Percentiles rank a stretch among this genome's conserved stretches.
These are phyloP conservation scores for Axinella damicornis DNA, from an alignment of 37 sponge, comb jelly and placozoan genomes.

Conservation along the genomic window DNA sequence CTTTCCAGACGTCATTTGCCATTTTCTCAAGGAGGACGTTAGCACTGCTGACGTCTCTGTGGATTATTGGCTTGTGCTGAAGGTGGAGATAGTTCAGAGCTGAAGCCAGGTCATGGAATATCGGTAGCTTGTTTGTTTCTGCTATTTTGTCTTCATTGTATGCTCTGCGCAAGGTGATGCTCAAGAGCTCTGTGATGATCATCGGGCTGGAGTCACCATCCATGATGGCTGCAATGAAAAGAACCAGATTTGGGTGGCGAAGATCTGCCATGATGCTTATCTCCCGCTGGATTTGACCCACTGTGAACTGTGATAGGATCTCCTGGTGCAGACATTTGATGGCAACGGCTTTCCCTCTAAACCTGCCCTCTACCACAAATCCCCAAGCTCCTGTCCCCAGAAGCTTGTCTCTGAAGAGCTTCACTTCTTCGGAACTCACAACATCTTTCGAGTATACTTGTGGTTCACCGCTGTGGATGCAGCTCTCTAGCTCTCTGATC, in stretches of 20 bases:
- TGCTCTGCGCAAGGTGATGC: conserved; percentile 42
- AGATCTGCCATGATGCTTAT: conserved; percentile 50
- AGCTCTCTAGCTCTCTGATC: neutral
- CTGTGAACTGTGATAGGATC: conserved; percentile 20
- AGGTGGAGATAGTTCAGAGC: conserved; percentile 78
- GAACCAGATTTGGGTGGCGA: conserved; percentile 79
- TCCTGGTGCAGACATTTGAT: conserved; percentile 59
- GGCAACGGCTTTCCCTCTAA: conserved; percentile 65
- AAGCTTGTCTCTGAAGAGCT: neutral
- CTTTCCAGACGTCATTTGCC: conserved; percentile 40
- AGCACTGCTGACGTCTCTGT: conserved; percentile 77
- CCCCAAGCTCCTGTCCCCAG: conserved; percentile 28
- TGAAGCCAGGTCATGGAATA: conserved; percentile 52
- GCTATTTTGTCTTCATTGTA: conserved; percentile 20
- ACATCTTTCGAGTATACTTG: neutral
- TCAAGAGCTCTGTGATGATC: conserved; percentile 81
- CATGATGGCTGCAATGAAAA: conserved; percentile 65
- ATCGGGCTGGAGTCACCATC: conserved; percentile 23
- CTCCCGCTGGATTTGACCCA: conserved; percentile 51
- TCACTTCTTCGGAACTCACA: neutral
- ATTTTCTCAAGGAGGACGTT: conserved; percentile 58
- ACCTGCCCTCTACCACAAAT: neutral
- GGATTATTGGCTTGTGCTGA: conserved; percentile 76
- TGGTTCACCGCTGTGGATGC: neutral
- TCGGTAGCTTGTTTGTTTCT: conserved; percentile 1